Base-by-base conservation (phyloP, 1,140 invertebrate genomes). In the Uloborus diversus region DNA sequence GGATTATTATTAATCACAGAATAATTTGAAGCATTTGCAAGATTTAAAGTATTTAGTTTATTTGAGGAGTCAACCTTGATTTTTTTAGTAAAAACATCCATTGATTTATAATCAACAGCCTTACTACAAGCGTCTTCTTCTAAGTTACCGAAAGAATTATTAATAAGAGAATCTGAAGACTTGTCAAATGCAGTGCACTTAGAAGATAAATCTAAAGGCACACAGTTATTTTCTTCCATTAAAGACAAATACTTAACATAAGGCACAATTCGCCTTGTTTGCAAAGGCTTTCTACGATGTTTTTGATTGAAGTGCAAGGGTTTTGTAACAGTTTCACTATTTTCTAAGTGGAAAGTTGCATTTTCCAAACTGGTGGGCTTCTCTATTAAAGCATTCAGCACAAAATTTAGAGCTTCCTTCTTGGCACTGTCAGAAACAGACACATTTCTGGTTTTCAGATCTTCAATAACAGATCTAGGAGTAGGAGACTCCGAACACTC, bases 251-350 rank as follows among this genome's bases (percentile, higher is more conserved):
- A 82, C 64, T 82, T 71, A 17, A 51, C 28, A 70, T 82, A 82
- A 76, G 81, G 81, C 62, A 82, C 81, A 20, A 82, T 75, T 47
- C 68, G n/a, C 25, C 78, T 79, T 0, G 81, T 82, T 56, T 71
- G 65, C 1, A 66, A 20, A 5, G 81, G 81, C 23, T 82, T 82
- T 28, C 81, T 70, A 20, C 76, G 32, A 14, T 68, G 66, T 49
- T 76, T 82, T 30, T 47, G 70, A 33, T 51, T 75, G 20, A 23
- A 59, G 14, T 35, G 30, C 20, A 32, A 65, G 2, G 7, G 25
- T 17, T 42, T 27, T 61, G 17, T 28, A 23, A 64, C 37, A 33
- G 33, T 20, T 37, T 20, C 47, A 53, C 56, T 42, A 65, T 11
- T 23, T 25, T 37, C 27, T 4, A 0, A 28, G n/a, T n/a, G n/a